Evolutionary conservation across 2,797 vertebrate genomes (phyloP).

Genomic region (Ptychobarbus kaznakovi): DNA sequence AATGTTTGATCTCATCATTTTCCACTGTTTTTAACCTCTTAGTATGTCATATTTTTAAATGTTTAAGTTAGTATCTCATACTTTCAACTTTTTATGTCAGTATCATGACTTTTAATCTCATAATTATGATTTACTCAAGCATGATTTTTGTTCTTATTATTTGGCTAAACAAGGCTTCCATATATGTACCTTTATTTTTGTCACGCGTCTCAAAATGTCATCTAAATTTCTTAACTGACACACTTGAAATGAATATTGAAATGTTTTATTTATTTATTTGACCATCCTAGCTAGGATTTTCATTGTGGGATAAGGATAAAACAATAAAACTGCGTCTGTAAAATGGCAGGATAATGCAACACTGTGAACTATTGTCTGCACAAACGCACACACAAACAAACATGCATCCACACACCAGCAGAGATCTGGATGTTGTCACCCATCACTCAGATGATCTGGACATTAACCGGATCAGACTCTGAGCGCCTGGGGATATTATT

Average conservation of each 20-base stretch:
- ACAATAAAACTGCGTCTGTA: conserved; percentile 1
- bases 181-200: not conserved
- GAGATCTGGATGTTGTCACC: conserved; percentile 56
- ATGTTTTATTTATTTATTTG: not conserved
- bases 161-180: not conserved
- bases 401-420: conserved; percentile 47
- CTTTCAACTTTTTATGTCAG: not conserved
- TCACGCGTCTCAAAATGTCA: not conserved
- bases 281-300: not conserved
- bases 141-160: not conserved
- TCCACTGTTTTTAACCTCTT: not conserved
- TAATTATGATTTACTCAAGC: not conserved
- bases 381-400: not conserved
- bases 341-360: not conserved
- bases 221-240: not conserved
- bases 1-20: not conserved
- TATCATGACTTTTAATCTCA: not conserved
- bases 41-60: not conserved
- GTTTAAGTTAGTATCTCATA: not conserved
- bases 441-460: conserved; percentile 55
- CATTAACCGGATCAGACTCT: conserved; percentile 51
- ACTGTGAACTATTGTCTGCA: not conserved
- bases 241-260: not conserved
- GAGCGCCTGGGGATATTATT: conserved; percentile 52
- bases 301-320: not conserved